Percentiles rank a stretch among this genome's conserved stretches.
Evolutionary conservation across 2,797 vertebrate species (phyloP).

Genomic region (Neosilurus hyrtlii): DNA sequence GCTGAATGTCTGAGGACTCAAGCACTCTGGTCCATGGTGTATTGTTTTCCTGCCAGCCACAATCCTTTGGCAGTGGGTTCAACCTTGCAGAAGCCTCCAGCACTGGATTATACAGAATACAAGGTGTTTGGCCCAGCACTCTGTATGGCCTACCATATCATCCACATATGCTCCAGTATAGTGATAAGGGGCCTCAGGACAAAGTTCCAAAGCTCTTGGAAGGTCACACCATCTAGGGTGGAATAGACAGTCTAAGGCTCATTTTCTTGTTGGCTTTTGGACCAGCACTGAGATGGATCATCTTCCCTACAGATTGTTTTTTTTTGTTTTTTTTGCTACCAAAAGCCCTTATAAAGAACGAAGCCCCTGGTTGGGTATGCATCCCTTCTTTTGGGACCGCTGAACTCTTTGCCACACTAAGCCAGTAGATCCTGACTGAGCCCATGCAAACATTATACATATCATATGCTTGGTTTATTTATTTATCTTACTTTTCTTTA

Average conservation of each 20-base stretch:
- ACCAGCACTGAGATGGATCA: not conserved
- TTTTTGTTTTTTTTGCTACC: not conserved
- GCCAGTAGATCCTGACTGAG: not conserved
- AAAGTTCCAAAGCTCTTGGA: constrained; percentile 8
- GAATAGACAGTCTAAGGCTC: not conserved
- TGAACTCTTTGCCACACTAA: no score
- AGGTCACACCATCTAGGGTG: not conserved
- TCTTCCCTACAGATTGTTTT: not conserved
- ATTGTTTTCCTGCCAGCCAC: constrained; percentile 8
- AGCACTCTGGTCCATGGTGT: not conserved
- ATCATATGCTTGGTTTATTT: no score
- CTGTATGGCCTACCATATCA: not conserved
- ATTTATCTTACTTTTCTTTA: not conserved
- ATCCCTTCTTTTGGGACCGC: not conserved
- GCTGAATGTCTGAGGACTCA: not conserved
- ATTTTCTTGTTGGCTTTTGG: not conserved
- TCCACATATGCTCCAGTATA: constrained; percentile 5
- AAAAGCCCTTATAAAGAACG: not conserved
- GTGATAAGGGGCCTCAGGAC: not conserved
- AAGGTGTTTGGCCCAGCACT: constrained; percentile 22
- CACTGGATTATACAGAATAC: constrained; percentile 2
- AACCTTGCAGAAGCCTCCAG: constrained; percentile 4
- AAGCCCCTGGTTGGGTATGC: not conserved
- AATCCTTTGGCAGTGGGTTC: not conserved
- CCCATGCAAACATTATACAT: no score